Evolutionary conservation across 2,888 invertebrate species (phyloP), one percentile per base, ranked within the genome.

Genomic region (Sarcophaga subvicina): DNA sequence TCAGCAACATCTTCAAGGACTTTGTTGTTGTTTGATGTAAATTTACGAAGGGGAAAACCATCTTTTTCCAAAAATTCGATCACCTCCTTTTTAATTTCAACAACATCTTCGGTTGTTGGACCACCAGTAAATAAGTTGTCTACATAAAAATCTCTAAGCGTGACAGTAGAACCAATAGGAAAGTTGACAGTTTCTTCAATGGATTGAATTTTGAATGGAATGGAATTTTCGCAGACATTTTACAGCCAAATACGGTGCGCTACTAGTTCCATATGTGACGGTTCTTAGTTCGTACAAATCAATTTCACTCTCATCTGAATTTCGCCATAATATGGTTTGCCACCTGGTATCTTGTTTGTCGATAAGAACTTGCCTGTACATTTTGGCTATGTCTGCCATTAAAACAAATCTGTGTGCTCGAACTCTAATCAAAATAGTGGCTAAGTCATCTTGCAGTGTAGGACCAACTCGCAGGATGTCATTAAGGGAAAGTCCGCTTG

Each of bases 41-140:
- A 89, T 63, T 89, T 89, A 12, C 82, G 77, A 14, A 88, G 66
- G 1, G 84, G 77, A 45, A 89, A 85, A 37, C 86, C 80, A 10
- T 80, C 88, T 0, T 22, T 20, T 2, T 70, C 22, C 8, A 88
- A 60, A 5, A 89, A 66, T 1, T 54, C 64, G 17, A 25, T 62
- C 1, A 89, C 71, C 67, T 88, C 79, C 8, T 60, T 11, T 47
- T 78, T 78, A 3, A 88, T 80, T 64, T 82, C 75, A 2, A 76
- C 37, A 20, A 86, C 78, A 75, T 88, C 66, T 47, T 83, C 25
- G 3, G 67, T 83, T 54, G 27, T 20, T 84, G 25, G 3, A 25
- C 71, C 83, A 10, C 87, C 86, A 20, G 88, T 84, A 3, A 89
- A 69, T 20, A 89, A 70, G 78, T 89, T 89, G 37, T 89, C 89